A percentile compares a stretch with the other conserved stretches of the same genome.
Evolutionary conservation across 2,797 vertebrate species (phyloP).

Genomic region (Thalassophryne amazonica): DNA sequence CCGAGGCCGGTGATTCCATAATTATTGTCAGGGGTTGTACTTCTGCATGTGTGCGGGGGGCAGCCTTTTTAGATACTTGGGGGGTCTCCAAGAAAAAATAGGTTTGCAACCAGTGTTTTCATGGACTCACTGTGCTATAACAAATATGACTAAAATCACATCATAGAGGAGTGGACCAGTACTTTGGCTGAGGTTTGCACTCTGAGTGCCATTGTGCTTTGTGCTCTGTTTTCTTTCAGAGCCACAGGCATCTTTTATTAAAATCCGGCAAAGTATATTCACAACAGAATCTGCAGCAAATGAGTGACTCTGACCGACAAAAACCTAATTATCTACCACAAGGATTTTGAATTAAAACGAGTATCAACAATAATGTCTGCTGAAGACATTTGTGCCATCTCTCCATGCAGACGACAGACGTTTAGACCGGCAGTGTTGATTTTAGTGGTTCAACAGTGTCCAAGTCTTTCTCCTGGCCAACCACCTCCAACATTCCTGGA

Average conservation of each 20-base stretch:
- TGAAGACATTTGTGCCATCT: slow-evolving; percentile 44
- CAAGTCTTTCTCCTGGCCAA: slow-evolving; percentile 54
- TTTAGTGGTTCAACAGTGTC: slow-evolving; percentile 51
- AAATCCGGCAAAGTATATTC: slow-evolving; percentile 3
- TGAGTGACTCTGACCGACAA: slow-evolving; percentile 6
- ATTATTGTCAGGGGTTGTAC: too few relatives aligned
- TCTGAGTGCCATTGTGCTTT: not conserved
- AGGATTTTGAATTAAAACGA: slow-evolving; percentile 20
- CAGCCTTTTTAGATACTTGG: too few relatives aligned
- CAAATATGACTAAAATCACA: too few relatives aligned
- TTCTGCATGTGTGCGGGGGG: too few relatives aligned
- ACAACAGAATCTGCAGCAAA: slow-evolving; percentile 6
- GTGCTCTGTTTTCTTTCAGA: not conserved
- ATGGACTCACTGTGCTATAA: too few relatives aligned
- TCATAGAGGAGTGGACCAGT: too few relatives aligned
- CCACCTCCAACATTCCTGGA: slow-evolving; percentile 63
- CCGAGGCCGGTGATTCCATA: too few relatives aligned
- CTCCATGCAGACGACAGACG: slow-evolving; percentile 26
- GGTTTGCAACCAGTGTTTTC: too few relatives aligned
- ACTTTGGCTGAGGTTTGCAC: too few relatives aligned
- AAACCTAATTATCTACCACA: slow-evolving; percentile 21
- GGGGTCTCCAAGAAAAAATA: too few relatives aligned
- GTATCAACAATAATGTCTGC: slow-evolving; percentile 24
- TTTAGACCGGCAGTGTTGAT: slow-evolving; percentile 40
- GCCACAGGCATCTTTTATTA: not conserved